A percentile compares a stretch with the other conserved stretches of the same genome.
phyloP scores from a whole-genome alignment of 2,888 invertebrate genomes.

The Leptinotarsa rubiginosa region DNA sequence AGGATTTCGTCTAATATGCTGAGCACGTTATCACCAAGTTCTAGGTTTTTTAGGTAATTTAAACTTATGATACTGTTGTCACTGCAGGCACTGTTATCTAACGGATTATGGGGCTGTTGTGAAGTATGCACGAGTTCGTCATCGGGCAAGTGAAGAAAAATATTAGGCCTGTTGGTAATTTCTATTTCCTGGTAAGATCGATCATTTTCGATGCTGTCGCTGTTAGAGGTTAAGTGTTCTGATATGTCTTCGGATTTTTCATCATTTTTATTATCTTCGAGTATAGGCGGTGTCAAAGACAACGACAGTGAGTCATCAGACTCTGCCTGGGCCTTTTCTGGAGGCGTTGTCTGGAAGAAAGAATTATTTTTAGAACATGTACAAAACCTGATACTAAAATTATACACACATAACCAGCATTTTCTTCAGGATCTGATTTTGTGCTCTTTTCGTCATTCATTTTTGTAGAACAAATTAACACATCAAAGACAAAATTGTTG shows the following conservation, averaged over 20 bases:
- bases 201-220: constrained; percentile 62
- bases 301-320: constrained; percentile 44
- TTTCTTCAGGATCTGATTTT: constrained; percentile 7
- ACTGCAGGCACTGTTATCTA: constrained; percentile 53
- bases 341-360: constrained; percentile 27
- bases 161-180: constrained; percentile 55
- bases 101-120: constrained; percentile 53
- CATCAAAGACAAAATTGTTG: not conserved
- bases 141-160: constrained; percentile 38
- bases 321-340: constrained; percentile 32
- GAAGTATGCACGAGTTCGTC: constrained; percentile 49
- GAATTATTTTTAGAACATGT: constrained; percentile 2
- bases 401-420: not conserved
- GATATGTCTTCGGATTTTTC: constrained; percentile 49
- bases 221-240: constrained; percentile 52
- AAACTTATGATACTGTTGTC: constrained; percentile 53
- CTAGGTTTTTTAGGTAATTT: constrained; percentile 46
- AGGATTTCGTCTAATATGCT: constrained; percentile 63
- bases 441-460: constrained; percentile 1
- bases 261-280: constrained; percentile 41
- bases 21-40: constrained; percentile 53
- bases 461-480: not conserved
- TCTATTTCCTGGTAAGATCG: constrained; percentile 64
- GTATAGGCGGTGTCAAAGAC: constrained; percentile 49
- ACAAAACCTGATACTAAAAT: constrained; percentile 12